A percentile compares a stretch with the other conserved stretches of the same genome.
phyloP scores from a whole-genome alignment of 2,797 vertebrate species.

The Eutrigla gurnardus region DNA sequence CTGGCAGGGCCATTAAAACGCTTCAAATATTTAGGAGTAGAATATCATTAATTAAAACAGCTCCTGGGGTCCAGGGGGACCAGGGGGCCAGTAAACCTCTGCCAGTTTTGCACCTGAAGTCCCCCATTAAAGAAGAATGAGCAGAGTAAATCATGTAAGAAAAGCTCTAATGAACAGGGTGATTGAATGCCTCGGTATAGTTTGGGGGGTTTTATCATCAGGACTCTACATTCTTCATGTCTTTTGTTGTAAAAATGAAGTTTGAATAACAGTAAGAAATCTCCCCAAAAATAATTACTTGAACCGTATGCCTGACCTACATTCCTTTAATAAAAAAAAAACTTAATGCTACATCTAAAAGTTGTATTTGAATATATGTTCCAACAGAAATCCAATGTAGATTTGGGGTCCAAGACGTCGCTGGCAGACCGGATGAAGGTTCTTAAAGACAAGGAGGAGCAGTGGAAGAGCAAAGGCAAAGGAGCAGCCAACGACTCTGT shows the following conservation, averaged over 20 bases:
- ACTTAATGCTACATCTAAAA: neutral
- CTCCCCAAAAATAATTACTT: no score
- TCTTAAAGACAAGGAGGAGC: slow-evolving; percentile 85
- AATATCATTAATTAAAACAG: slow-evolving; percentile 66
- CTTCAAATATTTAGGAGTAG: slow-evolving; percentile 55
- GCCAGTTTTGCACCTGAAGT: slow-evolving; percentile 45
- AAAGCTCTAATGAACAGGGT: slow-evolving; percentile 30
- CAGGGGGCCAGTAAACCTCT: slow-evolving; percentile 43
- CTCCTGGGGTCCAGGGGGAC: slow-evolving; percentile 38
- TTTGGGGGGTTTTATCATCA: slow-evolving; percentile 31
- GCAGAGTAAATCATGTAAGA: slow-evolving; percentile 60
- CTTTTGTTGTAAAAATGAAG: slow-evolving; percentile 21
- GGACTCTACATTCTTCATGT: slow-evolving; percentile 21
- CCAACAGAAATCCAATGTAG: slow-evolving; percentile 76
- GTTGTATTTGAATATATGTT: slow-evolving; percentile 27
- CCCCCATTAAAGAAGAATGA: slow-evolving; percentile 37
- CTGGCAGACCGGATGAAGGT: slow-evolving; percentile 84
- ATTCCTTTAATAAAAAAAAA: neutral
- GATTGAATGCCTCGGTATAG: slow-evolving; percentile 33
- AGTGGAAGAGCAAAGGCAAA: slow-evolving; percentile 85
- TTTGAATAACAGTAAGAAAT: slow-evolving; percentile 4
- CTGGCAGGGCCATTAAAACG: slow-evolving; percentile 50
- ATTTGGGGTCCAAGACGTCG: slow-evolving; percentile 80
- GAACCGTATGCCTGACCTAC: neutral
- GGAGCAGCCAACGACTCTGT: slow-evolving; percentile 86